Conservation (phyloP, 2,797 vertebrate species). For the Paramormyrops hopkinsi region DNA sequence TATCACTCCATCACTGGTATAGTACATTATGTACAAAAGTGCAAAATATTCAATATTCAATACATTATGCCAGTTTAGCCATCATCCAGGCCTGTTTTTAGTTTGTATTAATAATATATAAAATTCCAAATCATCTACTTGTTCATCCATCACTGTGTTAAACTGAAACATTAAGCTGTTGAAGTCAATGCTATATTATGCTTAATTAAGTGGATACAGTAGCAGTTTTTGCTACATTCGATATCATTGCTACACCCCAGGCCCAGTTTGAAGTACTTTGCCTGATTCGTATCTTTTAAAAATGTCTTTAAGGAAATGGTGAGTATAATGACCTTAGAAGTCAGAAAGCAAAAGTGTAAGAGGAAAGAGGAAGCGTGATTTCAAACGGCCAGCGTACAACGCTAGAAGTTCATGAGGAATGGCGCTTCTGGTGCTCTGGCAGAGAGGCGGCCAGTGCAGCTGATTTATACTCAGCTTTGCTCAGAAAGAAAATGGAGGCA, state of each 20-base stretch:
- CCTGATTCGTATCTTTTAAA: background rate
- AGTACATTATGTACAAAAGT: background rate
- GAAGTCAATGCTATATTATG: background rate
- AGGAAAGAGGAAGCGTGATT: background rate
- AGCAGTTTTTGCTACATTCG: background rate
- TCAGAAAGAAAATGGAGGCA: constrained; percentile 52
- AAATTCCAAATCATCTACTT: background rate
- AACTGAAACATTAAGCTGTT: background rate
- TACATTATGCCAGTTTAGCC: background rate
- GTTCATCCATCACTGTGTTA: background rate
- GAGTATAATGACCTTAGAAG: background rate
- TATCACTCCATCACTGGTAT: background rate
- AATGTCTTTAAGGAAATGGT: background rate
- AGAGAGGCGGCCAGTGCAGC: background rate
- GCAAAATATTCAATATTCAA: background rate
- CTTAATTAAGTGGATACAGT: background rate
- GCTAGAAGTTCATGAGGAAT: background rate
- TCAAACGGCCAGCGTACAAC: background rate
- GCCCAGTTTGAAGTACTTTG: background rate
- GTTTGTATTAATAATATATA: background rate
- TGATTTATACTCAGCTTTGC: constrained; percentile 27
- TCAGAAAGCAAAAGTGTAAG: background rate
- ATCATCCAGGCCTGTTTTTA: background rate
- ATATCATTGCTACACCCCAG: background rate
- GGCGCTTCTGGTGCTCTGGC: background rate